phyloP scores from a whole-genome alignment of 2,113 vertebrate species.

The Sturnira hondurensis region DNA sequence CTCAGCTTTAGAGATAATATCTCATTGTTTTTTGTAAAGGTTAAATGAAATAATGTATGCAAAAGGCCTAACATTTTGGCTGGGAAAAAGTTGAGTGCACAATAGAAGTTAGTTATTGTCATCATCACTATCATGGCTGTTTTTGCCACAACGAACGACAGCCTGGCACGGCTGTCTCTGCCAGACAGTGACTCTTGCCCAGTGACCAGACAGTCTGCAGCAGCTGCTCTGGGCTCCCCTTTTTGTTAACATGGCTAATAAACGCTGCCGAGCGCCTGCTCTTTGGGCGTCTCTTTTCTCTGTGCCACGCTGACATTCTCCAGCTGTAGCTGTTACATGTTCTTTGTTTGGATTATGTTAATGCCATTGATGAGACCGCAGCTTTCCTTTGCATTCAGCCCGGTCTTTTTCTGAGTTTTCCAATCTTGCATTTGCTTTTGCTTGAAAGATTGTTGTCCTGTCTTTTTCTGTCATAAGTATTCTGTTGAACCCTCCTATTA shows the following conservation, averaged over 20 bases:
- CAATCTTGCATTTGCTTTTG: not conserved
- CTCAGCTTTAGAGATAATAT: not conserved
- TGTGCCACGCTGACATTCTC: not conserved
- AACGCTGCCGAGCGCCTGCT: not conserved
- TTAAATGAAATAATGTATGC: not conserved
- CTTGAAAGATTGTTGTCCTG: not conserved
- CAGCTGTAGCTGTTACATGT: not conserved
- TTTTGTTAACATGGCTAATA: not conserved
- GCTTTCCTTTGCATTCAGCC: not conserved
- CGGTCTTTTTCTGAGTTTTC: not conserved
- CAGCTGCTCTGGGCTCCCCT: slow-evolving; percentile 25
- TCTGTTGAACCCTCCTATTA: not conserved
- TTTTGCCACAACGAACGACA: not conserved
- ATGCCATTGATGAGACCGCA: not conserved
- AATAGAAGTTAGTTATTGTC: not conserved
- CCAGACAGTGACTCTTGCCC: not conserved
- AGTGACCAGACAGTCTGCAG: not conserved
- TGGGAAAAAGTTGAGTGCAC: not conserved
- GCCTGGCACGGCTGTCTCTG: not conserved
- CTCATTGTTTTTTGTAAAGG: not conserved
- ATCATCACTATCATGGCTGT: not conserved
- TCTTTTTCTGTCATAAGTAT: not conserved
- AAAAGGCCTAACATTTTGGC: not conserved
- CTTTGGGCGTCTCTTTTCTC: not conserved
- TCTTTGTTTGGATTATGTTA: not conserved